Evolutionary conservation across 2,888 invertebrate genomes (phyloP).

Genomic region (Machimus rusticus): DNA sequence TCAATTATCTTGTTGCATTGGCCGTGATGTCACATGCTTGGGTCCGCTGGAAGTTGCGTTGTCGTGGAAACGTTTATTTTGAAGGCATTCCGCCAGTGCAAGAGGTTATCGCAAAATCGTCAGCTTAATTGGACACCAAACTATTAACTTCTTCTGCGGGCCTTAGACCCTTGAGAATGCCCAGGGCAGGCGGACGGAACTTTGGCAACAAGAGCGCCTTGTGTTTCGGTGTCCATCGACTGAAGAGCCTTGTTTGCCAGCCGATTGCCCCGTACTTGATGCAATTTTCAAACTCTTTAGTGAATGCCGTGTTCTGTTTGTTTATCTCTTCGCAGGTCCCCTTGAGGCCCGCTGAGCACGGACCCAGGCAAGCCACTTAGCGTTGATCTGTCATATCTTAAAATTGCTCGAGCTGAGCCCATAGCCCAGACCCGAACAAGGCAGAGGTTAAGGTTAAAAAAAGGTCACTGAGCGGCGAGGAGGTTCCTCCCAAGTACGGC

Average conservation of each 20-base stretch:
- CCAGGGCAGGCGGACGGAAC: neutral
- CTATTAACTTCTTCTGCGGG: neutral
- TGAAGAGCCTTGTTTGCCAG: neutral
- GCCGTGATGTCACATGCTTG: neutral
- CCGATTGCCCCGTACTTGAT: neutral
- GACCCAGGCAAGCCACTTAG: neutral
- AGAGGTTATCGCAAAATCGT: neutral
- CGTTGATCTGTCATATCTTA: neutral
- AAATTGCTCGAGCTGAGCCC: neutral
- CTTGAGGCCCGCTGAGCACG: neutral
- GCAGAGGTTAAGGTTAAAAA: constrained; percentile 24
- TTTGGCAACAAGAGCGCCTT: neutral
- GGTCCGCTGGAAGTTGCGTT: neutral
- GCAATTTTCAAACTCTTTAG: neutral
- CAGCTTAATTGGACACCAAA: neutral
- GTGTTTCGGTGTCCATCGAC: neutral
- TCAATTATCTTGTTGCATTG: neutral
- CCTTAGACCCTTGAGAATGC: neutral
- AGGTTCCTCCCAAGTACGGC: neutral
- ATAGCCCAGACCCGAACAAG: neutral
- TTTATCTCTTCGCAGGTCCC: neutral
- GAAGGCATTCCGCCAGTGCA: neutral
- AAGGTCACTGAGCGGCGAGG: neutral
- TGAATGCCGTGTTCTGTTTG: neutral
- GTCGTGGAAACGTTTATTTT: neutral